Percentiles rank a stretch among this genome's conserved stretches.
Conservation (phyloP, 1,140 invertebrate species). For the Bombus huntii region DNA sequence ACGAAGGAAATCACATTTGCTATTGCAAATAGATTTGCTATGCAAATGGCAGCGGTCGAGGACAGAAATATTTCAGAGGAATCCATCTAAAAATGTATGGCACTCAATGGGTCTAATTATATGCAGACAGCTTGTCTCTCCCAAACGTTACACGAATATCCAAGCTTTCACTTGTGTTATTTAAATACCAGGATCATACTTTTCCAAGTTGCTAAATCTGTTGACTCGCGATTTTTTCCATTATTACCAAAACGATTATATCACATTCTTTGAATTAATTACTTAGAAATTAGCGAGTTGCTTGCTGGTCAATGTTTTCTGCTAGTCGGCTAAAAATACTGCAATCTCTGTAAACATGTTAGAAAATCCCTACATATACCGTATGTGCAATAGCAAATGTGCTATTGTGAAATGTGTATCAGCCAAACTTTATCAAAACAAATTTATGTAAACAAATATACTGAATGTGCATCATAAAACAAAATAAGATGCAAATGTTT, state of each 20-base stretch:
- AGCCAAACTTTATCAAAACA: not conserved
- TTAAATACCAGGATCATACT: not conserved
- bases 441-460: not conserved
- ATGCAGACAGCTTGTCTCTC: constrained; percentile 42
- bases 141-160: constrained; percentile 28
- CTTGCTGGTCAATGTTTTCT: not conserved
- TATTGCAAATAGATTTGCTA: not conserved
- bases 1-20: not conserved
- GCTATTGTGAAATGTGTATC: no score
- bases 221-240: not conserved
- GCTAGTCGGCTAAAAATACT: not conserved
- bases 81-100: constrained; percentile 29
- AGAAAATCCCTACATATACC: not conserved
- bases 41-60: not conserved
- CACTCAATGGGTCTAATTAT: constrained; percentile 39
- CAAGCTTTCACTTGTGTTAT: constrained; percentile 33
- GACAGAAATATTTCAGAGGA: not conserved
- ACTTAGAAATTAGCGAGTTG: not conserved
- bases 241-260: not conserved
- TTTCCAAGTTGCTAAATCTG: not conserved
- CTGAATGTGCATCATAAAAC: not conserved
- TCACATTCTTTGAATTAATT: not conserved
- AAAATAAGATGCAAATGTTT: not conserved
- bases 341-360: not conserved
- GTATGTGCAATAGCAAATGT: no score